phyloP scores from a whole-genome alignment of 2,113 vertebrate genomes.

The Perognathus longimembris region DNA sequence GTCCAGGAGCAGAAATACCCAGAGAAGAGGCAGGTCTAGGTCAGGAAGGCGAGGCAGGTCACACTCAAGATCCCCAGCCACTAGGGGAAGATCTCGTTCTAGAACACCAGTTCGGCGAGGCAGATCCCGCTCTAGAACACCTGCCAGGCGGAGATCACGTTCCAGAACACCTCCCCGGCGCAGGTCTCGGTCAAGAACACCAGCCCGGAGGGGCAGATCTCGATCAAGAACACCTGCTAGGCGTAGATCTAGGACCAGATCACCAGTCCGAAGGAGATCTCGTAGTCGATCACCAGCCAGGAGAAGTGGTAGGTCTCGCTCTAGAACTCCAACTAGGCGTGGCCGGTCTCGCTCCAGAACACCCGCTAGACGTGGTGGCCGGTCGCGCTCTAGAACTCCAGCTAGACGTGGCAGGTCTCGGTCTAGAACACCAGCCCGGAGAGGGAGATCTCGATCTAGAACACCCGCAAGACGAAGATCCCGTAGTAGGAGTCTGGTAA shows the following conservation, averaged over 20 bases:
- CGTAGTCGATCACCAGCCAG: conserved; percentile 69
- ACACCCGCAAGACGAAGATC: conserved; percentile 79
- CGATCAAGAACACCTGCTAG: conserved; percentile 76
- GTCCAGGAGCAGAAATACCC: conserved; percentile 80
- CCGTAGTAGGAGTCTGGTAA: conserved; percentile 75
- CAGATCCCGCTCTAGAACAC: conserved; percentile 80
- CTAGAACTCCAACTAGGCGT: conserved; percentile 72
- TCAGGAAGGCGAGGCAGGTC: conserved; percentile 78
- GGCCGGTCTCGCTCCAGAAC: conserved; percentile 75
- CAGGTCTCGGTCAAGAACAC: conserved; percentile 74
- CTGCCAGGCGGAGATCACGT: conserved; percentile 58
- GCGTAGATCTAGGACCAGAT: conserved; percentile 78
- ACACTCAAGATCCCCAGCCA: conserved; percentile 76
- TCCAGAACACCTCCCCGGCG: conserved; percentile 68
- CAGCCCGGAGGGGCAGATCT: conserved; percentile 74
- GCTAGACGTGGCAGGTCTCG: conserved; percentile 76
- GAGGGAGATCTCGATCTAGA: conserved; percentile 81
- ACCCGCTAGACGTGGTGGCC: conserved; percentile 61
- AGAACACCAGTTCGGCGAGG: conserved; percentile 77
- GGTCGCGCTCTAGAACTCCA: conserved; percentile 72
- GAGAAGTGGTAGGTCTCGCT: conserved; percentile 78
- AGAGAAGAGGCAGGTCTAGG: conserved; percentile 83
- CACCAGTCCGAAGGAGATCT: conserved; percentile 73
- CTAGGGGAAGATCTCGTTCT: conserved; percentile 80
- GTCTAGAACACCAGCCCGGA: conserved; percentile 76